Conservation (phyloP, 2,888 invertebrate genomes). For the Salpingus planirostris region DNA sequence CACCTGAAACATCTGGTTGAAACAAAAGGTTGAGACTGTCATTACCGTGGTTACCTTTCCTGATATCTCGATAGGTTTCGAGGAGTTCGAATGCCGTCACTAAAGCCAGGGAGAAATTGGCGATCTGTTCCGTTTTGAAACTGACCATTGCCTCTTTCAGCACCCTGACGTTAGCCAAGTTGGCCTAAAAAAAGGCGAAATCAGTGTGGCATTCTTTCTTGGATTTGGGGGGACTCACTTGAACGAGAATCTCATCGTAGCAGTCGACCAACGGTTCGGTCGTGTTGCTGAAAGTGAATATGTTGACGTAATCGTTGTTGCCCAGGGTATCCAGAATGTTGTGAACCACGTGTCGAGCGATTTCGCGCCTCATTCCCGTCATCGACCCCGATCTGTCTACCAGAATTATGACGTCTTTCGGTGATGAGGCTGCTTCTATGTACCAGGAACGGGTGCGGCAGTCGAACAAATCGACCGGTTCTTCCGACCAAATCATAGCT, state of each 20-base stretch:
- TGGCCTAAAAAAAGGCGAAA: constrained; percentile 53
- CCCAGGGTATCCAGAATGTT: constrained; percentile 92
- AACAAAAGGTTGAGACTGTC: no score
- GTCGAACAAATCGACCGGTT: constrained; percentile 88
- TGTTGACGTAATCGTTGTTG: constrained; percentile 96
- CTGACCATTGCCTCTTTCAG: constrained; percentile 70
- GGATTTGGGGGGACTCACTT: constrained; percentile 53
- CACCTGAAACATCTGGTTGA: constrained; percentile 25
- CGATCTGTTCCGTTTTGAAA: constrained; percentile 77
- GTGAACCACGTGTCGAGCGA: constrained; percentile 78
- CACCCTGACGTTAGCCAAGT: constrained; percentile 73
- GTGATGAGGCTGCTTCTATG: constrained; percentile 94
- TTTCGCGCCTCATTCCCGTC: constrained; percentile 68
- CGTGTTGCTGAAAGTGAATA: constrained; percentile 81
- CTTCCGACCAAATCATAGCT: constrained; percentile 72
- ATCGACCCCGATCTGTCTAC: constrained; percentile 61
- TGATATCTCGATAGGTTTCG: constrained; percentile 31
- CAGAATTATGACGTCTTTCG: constrained; percentile 79
- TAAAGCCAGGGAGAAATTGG: constrained; percentile 87
- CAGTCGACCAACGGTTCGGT: constrained; percentile 79
- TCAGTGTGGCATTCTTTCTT: background rate
- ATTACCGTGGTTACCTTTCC: constrained; percentile 29
- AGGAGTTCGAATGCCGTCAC: constrained; percentile 84
- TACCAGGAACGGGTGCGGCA: constrained; percentile 94
- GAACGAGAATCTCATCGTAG: constrained; percentile 81